A percentile compares a stretch with the other conserved stretches of the same genome.
These are phyloP conservation scores for Setophaga coronata DNA, from an alignment of 2,113 vertebrate species.

Conservation along the genomic window DNA sequence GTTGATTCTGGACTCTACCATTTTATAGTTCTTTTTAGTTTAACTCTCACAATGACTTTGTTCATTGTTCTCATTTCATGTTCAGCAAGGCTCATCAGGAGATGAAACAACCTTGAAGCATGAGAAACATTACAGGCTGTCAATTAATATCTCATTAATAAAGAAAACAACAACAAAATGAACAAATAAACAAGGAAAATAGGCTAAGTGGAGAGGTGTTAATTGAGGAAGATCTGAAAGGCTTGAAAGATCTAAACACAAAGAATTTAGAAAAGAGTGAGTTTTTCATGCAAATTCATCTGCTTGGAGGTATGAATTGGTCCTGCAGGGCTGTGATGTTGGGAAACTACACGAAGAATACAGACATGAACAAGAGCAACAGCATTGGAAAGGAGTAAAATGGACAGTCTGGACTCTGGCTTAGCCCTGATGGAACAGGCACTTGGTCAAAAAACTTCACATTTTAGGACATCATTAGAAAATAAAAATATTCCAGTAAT, in stretches of 20 bases:
- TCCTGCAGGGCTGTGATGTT: neutral
- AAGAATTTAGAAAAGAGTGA: neutral
- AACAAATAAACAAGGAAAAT: slow-evolving; percentile 41
- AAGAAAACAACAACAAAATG: slow-evolving; percentile 54
- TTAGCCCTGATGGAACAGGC: neutral
- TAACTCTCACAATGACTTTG: slow-evolving; percentile 20
- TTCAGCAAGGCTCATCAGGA: neutral
- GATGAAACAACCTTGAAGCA: slow-evolving; percentile 12
- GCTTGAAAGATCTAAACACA: slow-evolving; percentile 32
- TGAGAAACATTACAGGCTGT: slow-evolving; percentile 22
- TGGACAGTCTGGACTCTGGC: neutral
- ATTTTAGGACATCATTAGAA: neutral
- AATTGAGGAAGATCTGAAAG: slow-evolving; percentile 53
- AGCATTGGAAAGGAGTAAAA: neutral
- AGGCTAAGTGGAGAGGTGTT: slow-evolving; percentile 54
- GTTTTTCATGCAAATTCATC: neutral
- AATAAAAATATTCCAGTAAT: neutral
- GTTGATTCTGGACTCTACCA: neutral
- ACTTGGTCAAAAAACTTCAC: neutral
- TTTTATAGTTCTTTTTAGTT: neutral
- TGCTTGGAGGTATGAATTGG: neutral
- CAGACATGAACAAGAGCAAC: neutral
- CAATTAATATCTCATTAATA: slow-evolving; percentile 65
- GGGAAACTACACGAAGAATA: neutral
- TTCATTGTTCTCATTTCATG: slow-evolving; percentile 39